These are phyloP conservation scores for Porites cylindrica DNA, from an alignment of 92 coral and sea anemone genomes.

Conservation along the genomic window DNA sequence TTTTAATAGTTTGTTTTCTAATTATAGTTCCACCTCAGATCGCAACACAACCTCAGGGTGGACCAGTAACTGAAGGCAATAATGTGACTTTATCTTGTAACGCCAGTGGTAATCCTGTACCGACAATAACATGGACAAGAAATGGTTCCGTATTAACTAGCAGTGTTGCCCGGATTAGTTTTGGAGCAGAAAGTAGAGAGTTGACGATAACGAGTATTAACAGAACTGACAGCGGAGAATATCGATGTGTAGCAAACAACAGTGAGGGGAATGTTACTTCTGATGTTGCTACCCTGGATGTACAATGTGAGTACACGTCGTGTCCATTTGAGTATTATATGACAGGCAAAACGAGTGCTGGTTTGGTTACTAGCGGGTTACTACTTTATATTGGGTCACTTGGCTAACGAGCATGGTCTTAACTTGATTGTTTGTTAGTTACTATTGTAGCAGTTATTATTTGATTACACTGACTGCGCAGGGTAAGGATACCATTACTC, in stretches of 20 bases:
- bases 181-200: not conserved
- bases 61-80: conserved; percentile 30
- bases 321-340: not conserved
- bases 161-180: conserved; percentile 11
- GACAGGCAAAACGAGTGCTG: not conserved
- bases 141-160: not conserved
- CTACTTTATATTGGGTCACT: not conserved
- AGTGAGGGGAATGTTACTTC: not conserved
- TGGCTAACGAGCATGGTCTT: no score
- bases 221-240: conserved; percentile 44
- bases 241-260: conserved; percentile 45
- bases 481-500: no score
- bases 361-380: not conserved
- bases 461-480: no score
- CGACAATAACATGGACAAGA: conserved; percentile 56
- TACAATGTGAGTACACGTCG: conserved; percentile 43
- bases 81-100: conserved; percentile 37
- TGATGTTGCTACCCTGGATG: conserved; percentile 2
- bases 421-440: no score
- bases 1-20: not conserved
- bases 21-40: conserved; percentile 38
- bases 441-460: no score
- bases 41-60: conserved; percentile 1
- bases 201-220: conserved; percentile 32
- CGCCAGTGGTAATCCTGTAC: conserved; percentile 52